Evolutionary conservation across 1,140 invertebrate species (phyloP).

Genomic region (Drosophila ironensis): DNA sequence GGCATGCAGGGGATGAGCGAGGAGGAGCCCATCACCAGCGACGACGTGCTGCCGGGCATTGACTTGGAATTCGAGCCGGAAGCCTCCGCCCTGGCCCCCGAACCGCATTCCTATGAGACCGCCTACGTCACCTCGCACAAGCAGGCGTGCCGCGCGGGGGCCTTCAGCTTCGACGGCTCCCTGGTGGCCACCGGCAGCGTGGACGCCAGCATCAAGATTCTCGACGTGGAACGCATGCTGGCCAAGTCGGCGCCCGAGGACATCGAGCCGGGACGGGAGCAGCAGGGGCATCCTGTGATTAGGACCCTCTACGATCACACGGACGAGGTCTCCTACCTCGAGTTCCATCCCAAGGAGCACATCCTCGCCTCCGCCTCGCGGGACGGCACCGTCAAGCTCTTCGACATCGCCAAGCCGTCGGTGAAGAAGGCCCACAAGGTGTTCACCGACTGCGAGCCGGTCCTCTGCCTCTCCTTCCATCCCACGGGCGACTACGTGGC

Average conservation of each 20-base stretch:
- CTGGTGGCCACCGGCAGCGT: constrained; percentile 98
- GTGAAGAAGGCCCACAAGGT: constrained; percentile 98
- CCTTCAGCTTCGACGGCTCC: constrained; percentile 96
- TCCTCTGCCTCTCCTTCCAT: constrained; percentile 95
- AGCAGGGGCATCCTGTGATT: constrained; percentile 98
- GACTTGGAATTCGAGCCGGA: constrained; percentile 98
- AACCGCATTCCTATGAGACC: constrained; percentile 98
- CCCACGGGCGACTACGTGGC: constrained; percentile 97
- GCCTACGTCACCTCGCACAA: constrained; percentile 99
- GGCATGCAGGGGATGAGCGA: constrained; percentile 93
- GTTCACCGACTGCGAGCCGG: constrained; percentile 95
- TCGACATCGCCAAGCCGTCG: constrained; percentile 98
- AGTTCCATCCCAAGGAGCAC: constrained; percentile 97
- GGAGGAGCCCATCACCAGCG: constrained; percentile 86
- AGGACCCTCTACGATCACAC: constrained; percentile 99
- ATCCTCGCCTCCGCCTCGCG: constrained; percentile 96
- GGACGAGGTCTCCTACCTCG: constrained; percentile 97
- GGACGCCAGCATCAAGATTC: constrained; percentile 99
- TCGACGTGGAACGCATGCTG: constrained; percentile 98
- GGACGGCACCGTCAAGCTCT: constrained; percentile 97
- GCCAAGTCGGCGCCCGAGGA: constrained; percentile 95
- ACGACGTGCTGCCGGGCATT: constrained; percentile 90
- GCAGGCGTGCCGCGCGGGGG: constrained; percentile 96
- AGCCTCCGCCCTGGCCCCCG: constrained; percentile 92
- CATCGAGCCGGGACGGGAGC: constrained; percentile 89